A percentile compares a stretch with the other conserved stretches of the same genome.
Conservation (phyloP, 2,888 invertebrate species). For the Frankliniella fusca region DNA sequence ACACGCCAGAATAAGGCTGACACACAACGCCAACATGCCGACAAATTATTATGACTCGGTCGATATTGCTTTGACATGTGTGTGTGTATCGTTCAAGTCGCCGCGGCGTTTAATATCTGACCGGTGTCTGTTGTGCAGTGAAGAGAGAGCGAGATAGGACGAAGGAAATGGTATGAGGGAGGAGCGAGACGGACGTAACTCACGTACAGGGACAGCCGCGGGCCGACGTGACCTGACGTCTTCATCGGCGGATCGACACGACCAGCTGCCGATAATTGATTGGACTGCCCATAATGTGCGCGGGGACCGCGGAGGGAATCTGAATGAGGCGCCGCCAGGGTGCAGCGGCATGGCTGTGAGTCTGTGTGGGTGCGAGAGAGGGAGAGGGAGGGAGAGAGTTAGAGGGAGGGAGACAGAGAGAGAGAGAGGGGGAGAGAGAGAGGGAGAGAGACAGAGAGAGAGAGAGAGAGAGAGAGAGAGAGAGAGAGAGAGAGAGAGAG, state of each 20-base stretch:
- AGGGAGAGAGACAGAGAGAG: too few species aligned
- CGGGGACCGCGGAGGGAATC: neutral
- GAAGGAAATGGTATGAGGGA: neutral
- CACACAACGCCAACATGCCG: neutral
- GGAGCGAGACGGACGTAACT: neutral
- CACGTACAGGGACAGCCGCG: neutral
- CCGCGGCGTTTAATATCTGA: neutral
- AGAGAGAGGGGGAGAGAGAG: neutral
- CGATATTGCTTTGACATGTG: neutral
- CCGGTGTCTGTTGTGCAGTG: neutral
- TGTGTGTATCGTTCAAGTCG: neutral
- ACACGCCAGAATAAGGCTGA: neutral
- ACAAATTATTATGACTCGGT: slow-evolving; percentile 1
- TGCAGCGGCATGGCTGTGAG: neutral
- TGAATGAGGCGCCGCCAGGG: neutral
- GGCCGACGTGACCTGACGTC: slow-evolving; percentile 14
- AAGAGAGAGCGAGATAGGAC: neutral
- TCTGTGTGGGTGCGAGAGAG: neutral
- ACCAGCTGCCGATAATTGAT: slow-evolving; percentile 11
- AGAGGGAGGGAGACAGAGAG: neutral
- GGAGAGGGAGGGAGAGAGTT: neutral
- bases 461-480: too few species aligned
- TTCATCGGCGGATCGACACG: slow-evolving; percentile 11
- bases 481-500: too few species aligned
- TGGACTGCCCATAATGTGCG: slow-evolving; percentile 16